Percentiles rank a stretch among this genome's conserved stretches.
These are phyloP conservation scores for Thalassophryne amazonica DNA, from an alignment of 2,797 vertebrate genomes.

Conservation along the genomic window DNA sequence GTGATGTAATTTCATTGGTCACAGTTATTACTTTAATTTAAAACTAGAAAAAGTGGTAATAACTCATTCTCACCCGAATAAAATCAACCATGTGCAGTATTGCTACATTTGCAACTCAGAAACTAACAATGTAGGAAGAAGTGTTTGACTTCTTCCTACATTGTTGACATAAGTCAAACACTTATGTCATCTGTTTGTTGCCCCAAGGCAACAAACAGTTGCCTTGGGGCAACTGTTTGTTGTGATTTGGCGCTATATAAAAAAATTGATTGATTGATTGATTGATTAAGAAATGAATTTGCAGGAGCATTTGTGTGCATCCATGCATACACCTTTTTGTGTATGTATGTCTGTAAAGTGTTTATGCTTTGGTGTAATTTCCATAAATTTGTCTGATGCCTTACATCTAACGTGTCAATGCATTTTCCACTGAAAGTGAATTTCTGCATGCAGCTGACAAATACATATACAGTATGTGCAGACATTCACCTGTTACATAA, in stretches of 20 bases:
- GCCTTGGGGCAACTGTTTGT: too few species aligned
- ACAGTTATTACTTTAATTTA: conserved; percentile 6
- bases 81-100: neutral
- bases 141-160: too few species aligned
- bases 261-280: too few species aligned
- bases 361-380: conserved; percentile 43
- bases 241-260: too few species aligned
- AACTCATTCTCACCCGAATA: neutral
- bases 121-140: too few species aligned
- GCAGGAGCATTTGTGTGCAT: neutral
- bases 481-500: too few species aligned
- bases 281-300: too few species aligned
- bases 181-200: too few species aligned
- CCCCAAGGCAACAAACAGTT: too few species aligned
- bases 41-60: neutral
- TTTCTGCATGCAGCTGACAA: conserved; percentile 47
- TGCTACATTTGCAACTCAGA: neutral
- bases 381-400: conserved; percentile 57
- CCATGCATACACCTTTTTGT: conserved; percentile 2
- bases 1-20: neutral
- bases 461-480: neutral
- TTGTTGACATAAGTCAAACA: too few species aligned
- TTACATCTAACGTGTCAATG: conserved; percentile 59
- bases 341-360: conserved; percentile 13
- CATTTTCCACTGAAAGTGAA: conserved; percentile 39